A percentile compares a stretch with the other conserved stretches of the same genome.
phyloP scores from a whole-genome alignment of 2,888 invertebrate genomes.

The Tenthredo notha region DNA sequence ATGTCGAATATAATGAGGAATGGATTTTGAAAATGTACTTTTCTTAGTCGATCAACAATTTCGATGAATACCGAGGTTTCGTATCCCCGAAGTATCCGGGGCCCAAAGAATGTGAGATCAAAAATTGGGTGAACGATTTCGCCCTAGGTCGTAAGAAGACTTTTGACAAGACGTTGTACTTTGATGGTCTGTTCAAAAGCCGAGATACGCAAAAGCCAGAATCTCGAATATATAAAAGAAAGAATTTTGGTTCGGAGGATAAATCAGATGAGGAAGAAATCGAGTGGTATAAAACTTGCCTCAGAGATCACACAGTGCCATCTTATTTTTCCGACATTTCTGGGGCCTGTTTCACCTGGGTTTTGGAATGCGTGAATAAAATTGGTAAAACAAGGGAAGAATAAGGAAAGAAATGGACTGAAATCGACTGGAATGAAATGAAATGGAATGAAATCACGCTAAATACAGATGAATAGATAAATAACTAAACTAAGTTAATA shows the following conservation, averaged over 20 bases:
- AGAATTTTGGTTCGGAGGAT: slow-evolving; percentile 7
- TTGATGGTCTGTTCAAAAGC: slow-evolving; percentile 50
- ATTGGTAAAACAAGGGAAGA: slow-evolving; percentile 30
- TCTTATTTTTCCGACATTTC: slow-evolving; percentile 65
- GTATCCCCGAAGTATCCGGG: not conserved
- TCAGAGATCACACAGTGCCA: slow-evolving; percentile 61
- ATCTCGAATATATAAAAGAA: not conserved
- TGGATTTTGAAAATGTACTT: not conserved
- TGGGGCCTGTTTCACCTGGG: slow-evolving; percentile 64
- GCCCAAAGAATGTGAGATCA: not conserved
- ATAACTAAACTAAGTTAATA: slow-evolving; percentile 1
- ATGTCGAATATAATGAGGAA: not conserved
- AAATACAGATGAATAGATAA: slow-evolving; percentile 6
- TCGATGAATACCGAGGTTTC: slow-evolving; percentile 21
- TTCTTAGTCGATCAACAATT: slow-evolving; percentile 31
- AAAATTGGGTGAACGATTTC: slow-evolving; percentile 56
- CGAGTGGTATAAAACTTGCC: slow-evolving; percentile 67
- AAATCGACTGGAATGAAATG: not conserved
- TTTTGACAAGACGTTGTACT: slow-evolving; percentile 55
- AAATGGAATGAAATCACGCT: not conserved
- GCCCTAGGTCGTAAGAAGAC: slow-evolving; percentile 60
- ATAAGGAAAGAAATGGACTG: not conserved
- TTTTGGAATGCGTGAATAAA: slow-evolving; percentile 58
- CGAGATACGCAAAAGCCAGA: slow-evolving; percentile 8
- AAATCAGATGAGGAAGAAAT: slow-evolving; percentile 56